phyloP scores from a whole-genome alignment of 2,113 vertebrate genomes.

The Rhegmatorhina hoffmannsi region DNA sequence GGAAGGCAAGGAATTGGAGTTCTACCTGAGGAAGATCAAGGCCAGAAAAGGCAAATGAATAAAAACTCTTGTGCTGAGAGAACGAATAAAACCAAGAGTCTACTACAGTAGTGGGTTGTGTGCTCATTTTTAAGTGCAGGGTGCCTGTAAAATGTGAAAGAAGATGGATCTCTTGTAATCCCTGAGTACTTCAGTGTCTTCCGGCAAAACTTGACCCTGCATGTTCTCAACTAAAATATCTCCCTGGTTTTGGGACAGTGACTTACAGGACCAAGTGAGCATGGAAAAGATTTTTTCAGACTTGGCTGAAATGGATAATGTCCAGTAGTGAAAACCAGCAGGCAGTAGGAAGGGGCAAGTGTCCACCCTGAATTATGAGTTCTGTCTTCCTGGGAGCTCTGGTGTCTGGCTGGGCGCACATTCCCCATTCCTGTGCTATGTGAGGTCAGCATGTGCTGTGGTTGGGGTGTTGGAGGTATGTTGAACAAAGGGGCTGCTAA shows the following conservation, averaged over 20 bases:
- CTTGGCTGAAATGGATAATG: neutral
- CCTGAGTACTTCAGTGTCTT: neutral
- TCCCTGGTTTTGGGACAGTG: neutral
- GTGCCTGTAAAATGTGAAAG: neutral
- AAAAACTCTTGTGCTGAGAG: neutral
- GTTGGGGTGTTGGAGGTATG: neutral
- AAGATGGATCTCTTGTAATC: neutral
- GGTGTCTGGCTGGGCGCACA: fast-evolving
- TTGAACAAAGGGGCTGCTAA: neutral
- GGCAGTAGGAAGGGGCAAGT: neutral
- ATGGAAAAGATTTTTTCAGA: neutral
- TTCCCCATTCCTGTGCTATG: neutral
- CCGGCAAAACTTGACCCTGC: neutral
- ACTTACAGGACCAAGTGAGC: neutral
- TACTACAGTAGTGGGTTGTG: neutral
- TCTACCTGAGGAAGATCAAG: conserved; percentile 98
- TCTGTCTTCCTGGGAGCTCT: neutral
- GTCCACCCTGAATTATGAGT: fast-evolving
- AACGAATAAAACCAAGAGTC: conserved; percentile 70
- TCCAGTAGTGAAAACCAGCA: neutral
- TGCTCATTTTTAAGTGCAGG: neutral
- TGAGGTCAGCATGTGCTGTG: fast-evolving
- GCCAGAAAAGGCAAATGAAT: conserved; percentile 99
- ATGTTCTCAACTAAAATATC: neutral
- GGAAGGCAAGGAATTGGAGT: conserved; percentile 97